Base-by-base conservation (phyloP, 2,888 invertebrate genomes). In the Allolobophora icterica region DNA sequence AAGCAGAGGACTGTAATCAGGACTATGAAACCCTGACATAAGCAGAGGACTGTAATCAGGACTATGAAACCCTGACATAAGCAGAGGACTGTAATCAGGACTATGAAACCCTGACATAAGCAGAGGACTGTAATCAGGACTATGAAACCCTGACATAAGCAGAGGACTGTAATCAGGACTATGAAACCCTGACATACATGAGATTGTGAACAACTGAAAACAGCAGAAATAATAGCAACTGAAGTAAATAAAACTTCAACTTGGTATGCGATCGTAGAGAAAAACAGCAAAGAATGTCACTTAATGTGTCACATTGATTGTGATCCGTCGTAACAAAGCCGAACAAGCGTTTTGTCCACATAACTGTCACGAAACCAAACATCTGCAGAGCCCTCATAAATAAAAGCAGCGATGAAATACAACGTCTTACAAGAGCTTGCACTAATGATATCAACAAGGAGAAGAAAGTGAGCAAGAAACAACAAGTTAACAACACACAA, bases 231-330 rank as follows among this genome's bases (percentile, higher is more conserved):
- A 17, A 30, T n/a, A n/a, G 8, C n/a, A 71, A n/a, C 71, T 30
- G 30, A 71, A 71, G 71, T n/a, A 71, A 71, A 71, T 71, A n/a
- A n/a, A 71, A 71, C 71, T 71, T 71, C 71, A 71, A n/a, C 71
- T 71, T 71, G 71, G 71, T n/a, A 71, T 71, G 71, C n/a, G n/a
- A n/a, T 71, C n/a, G 71, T 8, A n/a, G 71, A 71, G 71, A 71
- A 71, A n/a, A 71, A 71, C 71, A n/a, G 71, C 13, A 71, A 71
- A 71, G 71, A 71, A 71, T 71, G 71, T 71, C 30, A 71, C 30
- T 71, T n/a, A 71, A 71, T 71, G n/a, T n/a, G n/a, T 71, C 71
- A 11, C 4, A n/a, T 0, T n/a, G n/a, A 71, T n/a, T 71, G 71
- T 71, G 71, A 71, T 71, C n/a, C n/a, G 13, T 11, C n/a, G n/a